phyloP scores from a whole-genome alignment of 2,797 vertebrate genomes.

The Eptatretus atami region DNA sequence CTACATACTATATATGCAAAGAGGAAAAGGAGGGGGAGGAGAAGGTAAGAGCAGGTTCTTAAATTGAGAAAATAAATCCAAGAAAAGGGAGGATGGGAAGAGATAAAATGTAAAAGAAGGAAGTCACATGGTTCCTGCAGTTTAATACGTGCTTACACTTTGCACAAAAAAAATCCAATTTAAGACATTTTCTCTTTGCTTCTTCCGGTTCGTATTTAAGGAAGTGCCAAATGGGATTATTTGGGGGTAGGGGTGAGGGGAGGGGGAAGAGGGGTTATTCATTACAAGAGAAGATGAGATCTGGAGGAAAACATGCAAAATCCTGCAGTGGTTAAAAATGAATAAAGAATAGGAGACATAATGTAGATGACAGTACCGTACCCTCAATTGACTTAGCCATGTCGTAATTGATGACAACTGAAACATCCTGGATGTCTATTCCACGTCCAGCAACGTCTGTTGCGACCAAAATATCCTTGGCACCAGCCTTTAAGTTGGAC shows the following conservation, averaged over 20 bases:
- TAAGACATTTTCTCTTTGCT: too few relatives aligned
- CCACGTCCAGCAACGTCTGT: slow-evolving; percentile 84
- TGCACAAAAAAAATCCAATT: too few relatives aligned
- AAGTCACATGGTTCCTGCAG: background rate
- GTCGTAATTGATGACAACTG: slow-evolving; percentile 91
- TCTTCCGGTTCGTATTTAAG: too few relatives aligned
- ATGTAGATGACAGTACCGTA: slow-evolving; percentile 13
- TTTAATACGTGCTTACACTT: too few relatives aligned
- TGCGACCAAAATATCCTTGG: slow-evolving; percentile 93
- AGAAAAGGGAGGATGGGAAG: background rate
- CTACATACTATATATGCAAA: background rate
- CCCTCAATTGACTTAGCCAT: slow-evolving; percentile 98
- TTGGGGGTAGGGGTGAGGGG: too few relatives aligned
- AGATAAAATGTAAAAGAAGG: background rate
- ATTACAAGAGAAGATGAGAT: too few relatives aligned
- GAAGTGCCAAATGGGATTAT: too few relatives aligned
- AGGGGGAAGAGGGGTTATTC: too few relatives aligned
- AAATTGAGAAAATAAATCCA: background rate
- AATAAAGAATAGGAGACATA: too few relatives aligned
- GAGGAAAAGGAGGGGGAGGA: background rate
- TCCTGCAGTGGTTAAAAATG: too few relatives aligned
- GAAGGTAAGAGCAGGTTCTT: background rate
- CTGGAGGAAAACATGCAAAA: too few relatives aligned
- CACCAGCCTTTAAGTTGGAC: slow-evolving; percentile 82
- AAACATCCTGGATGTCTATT: slow-evolving; percentile 90